A percentile compares a stretch with the other conserved stretches of the same genome.
These are phyloP conservation scores for Sceliomorpha sp. DNA, from an alignment of 2,888 invertebrate species.

Conservation along the genomic window DNA sequence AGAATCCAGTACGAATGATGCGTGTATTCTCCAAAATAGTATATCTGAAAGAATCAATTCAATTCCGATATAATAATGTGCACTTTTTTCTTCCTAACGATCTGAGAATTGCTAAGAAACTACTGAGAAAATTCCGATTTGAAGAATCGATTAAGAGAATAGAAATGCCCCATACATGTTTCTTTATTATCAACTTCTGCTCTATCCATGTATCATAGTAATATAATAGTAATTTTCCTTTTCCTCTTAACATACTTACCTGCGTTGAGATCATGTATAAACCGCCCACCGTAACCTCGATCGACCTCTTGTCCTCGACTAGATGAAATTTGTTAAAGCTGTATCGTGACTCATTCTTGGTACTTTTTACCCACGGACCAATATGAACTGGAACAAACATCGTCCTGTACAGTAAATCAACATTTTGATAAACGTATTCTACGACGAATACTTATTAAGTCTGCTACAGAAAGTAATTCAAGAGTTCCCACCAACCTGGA, in stretches of 20 bases:
- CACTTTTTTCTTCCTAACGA: no score
- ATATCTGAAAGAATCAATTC: slow-evolving; percentile 62
- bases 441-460: no score
- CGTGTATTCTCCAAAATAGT: slow-evolving; percentile 68
- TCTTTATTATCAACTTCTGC: not conserved
- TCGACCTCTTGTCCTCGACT: slow-evolving; percentile 73
- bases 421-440: no score
- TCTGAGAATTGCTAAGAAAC: no score
- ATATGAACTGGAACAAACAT: slow-evolving; percentile 64
- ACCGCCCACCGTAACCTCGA: slow-evolving; percentile 73
- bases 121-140: no score
- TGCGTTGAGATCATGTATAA: slow-evolving; percentile 76
- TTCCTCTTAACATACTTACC: slow-evolving; percentile 66
- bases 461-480: no score
- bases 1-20: slow-evolving; percentile 74
- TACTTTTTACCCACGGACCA: slow-evolving; percentile 73
- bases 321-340: slow-evolving; percentile 73
- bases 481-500: no score
- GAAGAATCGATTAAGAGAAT: no score
- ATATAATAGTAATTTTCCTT: no score
- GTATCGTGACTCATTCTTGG: slow-evolving; percentile 68
- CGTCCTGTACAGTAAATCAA: not conserved
- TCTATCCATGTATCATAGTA: no score
- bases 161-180: not conserved
- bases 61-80: no score